phyloP scores from a whole-genome alignment of 2,113 vertebrate species.

The Chaetodon auriga region DNA sequence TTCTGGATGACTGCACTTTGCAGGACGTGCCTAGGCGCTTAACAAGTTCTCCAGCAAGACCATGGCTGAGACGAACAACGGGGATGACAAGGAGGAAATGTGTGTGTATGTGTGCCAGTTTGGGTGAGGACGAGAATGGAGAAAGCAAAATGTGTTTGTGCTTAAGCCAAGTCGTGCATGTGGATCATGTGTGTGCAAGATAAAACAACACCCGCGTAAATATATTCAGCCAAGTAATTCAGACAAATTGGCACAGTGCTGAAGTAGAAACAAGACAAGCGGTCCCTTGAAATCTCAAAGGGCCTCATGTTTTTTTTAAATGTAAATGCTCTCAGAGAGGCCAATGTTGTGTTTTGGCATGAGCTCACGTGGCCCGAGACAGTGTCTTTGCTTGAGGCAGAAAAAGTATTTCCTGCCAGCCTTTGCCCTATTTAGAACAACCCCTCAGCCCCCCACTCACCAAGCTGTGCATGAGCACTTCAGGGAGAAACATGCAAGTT shows the following conservation, averaged over 20 bases:
- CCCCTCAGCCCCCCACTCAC: conserved; percentile 29
- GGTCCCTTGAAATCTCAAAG: neutral
- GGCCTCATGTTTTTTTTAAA: conserved; percentile 25
- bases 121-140: neutral
- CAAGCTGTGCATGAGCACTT: conserved; percentile 69
- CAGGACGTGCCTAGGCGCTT: conserved; percentile 64
- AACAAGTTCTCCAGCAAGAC: conserved; percentile 61
- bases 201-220: neutral
- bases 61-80: conserved; percentile 12
- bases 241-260: conserved; percentile 7
- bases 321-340: conserved; percentile 17
- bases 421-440: conserved; percentile 71
- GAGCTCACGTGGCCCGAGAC: conserved; percentile 50
- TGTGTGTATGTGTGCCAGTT: conserved; percentile 8
- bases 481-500: conserved; percentile 71
- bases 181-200: neutral
- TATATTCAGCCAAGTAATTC: neutral
- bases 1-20: conserved; percentile 69
- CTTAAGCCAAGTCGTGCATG: conserved; percentile 1
- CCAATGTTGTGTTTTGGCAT: conserved; percentile 43
- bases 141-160: neutral
- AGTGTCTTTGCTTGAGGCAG: conserved; percentile 38
- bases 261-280: neutral
- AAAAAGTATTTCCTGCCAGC: conserved; percentile 63
- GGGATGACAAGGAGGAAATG: conserved; percentile 37